Evolutionary conservation across 1,140 invertebrate species (phyloP).

Genomic region (Nixonia krombeini): DNA sequence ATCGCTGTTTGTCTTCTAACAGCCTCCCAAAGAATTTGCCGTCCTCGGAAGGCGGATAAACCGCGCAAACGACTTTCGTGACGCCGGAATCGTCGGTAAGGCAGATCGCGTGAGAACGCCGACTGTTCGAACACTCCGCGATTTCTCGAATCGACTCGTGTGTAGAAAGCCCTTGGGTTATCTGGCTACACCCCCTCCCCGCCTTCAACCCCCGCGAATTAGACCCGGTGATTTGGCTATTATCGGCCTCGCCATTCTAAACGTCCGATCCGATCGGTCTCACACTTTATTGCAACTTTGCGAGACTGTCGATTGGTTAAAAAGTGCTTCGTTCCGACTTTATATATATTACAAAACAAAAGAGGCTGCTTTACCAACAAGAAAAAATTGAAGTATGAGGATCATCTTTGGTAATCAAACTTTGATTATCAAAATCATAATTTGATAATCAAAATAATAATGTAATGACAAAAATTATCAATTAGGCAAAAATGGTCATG

Average conservation of each 20-base stretch:
- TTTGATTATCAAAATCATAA: too few relatives aligned
- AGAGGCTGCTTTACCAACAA: too few relatives aligned
- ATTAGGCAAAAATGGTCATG: too few relatives aligned
- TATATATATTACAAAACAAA: not conserved
- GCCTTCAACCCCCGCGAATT: conserved; percentile 38
- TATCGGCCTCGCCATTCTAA: conserved; percentile 51
- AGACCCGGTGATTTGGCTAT: conserved; percentile 48
- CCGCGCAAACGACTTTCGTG: conserved; percentile 34
- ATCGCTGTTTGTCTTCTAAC: conserved; percentile 32
- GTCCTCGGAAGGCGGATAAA: conserved; percentile 24
- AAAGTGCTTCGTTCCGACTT: too few relatives aligned
- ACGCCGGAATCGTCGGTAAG: conserved; percentile 37
- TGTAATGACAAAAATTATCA: too few relatives aligned
- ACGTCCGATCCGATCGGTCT: conserved; percentile 21
- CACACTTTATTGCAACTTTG: conserved; percentile 8
- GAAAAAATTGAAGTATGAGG: too few relatives aligned
- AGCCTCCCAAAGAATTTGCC: conserved; percentile 8
- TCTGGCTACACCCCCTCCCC: conserved; percentile 12
- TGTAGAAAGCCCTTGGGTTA: conserved; percentile 22
- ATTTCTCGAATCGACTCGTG: conserved; percentile 21
- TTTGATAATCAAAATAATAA: too few relatives aligned
- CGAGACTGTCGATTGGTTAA: not conserved
- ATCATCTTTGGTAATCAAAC: too few relatives aligned
- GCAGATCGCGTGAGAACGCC: conserved; percentile 51
- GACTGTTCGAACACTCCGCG: conserved; percentile 26